Evolutionary conservation across 2,797 vertebrate genomes (phyloP).

Genomic region (Megaceryle alcyon): DNA sequence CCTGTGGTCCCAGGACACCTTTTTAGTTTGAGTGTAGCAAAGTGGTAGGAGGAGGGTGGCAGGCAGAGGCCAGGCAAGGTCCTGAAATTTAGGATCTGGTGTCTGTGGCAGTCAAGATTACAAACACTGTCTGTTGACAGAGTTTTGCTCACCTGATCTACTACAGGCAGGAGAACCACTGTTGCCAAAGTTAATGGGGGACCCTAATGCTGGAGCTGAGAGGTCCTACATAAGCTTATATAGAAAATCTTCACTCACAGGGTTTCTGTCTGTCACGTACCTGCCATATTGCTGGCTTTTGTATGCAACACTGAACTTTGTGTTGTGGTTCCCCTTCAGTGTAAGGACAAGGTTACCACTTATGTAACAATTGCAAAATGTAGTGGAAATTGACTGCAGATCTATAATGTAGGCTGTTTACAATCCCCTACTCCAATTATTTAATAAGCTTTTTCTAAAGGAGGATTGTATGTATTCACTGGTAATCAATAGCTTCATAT

Average conservation of each 20-base stretch:
- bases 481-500: slow-evolving; percentile 1
- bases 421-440: neutral
- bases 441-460: slow-evolving; percentile 14
- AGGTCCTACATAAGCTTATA: neutral
- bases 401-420: neutral
- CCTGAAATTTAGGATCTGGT: neutral
- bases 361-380: neutral
- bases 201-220: neutral
- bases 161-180: neutral
- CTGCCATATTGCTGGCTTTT: neutral
- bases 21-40: neutral
- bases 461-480: neutral
- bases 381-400: neutral
- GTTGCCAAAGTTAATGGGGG: neutral
- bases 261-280: neutral
- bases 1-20: neutral
- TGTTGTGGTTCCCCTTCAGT: neutral
- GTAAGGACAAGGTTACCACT: neutral
- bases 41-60: neutral
- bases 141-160: neutral
- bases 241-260: neutral
- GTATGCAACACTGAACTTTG: neutral
- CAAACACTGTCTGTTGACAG: neutral
- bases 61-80: neutral
- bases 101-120: neutral